Evolutionary conservation across 1,140 invertebrate species (phyloP).

Genomic region (Idris sp.): DNA sequence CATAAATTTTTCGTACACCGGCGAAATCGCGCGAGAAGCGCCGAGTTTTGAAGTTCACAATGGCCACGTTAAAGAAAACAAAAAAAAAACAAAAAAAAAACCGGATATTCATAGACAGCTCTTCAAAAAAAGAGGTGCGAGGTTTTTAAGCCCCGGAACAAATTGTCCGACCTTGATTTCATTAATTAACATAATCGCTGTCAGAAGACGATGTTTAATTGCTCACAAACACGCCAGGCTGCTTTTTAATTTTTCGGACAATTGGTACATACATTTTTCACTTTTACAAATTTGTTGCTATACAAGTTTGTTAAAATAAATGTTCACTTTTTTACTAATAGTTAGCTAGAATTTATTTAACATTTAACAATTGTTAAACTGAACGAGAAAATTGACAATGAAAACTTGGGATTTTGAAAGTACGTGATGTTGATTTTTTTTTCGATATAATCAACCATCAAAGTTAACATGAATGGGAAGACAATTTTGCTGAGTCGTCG

Average conservation of each 20-base stretch:
- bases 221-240: neutral
- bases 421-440: conserved; percentile 37
- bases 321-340: no score
- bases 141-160: conserved; percentile 9
- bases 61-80: no score
- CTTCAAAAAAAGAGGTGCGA: conserved; percentile 5
- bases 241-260: no score
- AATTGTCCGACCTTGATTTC: conserved; percentile 19
- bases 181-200: conserved; percentile 30
- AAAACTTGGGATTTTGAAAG: no score
- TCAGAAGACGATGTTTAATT: conserved; percentile 18
- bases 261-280: no score
- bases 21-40: conserved; percentile 53
- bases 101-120: conserved; percentile 71
- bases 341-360: no score
- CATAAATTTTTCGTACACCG: conserved; percentile 75
- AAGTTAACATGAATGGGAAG: conserved; percentile 36
- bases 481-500: conserved; percentile 61
- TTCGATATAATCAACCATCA: conserved; percentile 44
- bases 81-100: conserved; percentile 74
- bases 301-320: no score
- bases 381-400: no score
- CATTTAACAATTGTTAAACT: no score
- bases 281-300: no score
- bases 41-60: conserved; percentile 63